A percentile compares a stretch with the other conserved stretches of the same genome.
Evolutionary conservation across 30 jellyfish, hydroid and myxozoan species (phyloP).

Genomic region (Aurelia aurita): DNA sequence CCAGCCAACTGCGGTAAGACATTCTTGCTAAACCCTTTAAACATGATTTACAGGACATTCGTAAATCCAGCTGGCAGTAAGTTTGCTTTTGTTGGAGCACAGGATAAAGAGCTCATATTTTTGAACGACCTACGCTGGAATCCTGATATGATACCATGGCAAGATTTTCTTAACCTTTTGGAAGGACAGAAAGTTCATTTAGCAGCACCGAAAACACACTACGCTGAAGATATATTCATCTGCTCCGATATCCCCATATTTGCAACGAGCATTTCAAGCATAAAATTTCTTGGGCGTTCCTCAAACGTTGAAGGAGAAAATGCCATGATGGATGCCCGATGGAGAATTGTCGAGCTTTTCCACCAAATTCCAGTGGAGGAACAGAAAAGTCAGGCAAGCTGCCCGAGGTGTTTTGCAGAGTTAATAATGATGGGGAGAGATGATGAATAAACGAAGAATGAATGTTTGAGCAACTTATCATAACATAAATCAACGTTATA

Average conservation of each 20-base stretch:
- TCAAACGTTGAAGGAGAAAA: too few relatives aligned
- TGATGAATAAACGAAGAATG: too few relatives aligned
- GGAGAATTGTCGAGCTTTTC: too few relatives aligned
- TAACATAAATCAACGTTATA: too few relatives aligned
- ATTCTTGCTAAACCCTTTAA: conserved; percentile 12
- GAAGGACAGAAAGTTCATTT: background rate
- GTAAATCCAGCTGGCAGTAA: background rate
- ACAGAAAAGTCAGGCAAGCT: too few relatives aligned
- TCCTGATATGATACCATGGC: background rate
- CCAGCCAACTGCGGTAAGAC: conserved; percentile 24
- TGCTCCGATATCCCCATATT: background rate
- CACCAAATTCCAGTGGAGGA: too few relatives aligned
- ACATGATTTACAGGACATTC: background rate
- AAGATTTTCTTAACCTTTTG: conserved; percentile 8
- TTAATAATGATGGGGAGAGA: too few relatives aligned
- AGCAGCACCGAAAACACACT: conserved; percentile 3
- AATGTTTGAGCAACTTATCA: too few relatives aligned
- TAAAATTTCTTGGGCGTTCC: too few relatives aligned
- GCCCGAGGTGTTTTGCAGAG: too few relatives aligned
- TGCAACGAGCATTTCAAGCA: too few relatives aligned
- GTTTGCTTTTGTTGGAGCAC: background rate
- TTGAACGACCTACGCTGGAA: conserved; percentile 1
- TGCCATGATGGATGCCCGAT: too few relatives aligned
- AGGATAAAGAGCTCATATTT: conserved; percentile 8
- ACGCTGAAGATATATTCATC: background rate